These are phyloP conservation scores for Meriones unguiculatus DNA, from an alignment of 2,113 vertebrate species.

Conservation along the genomic window DNA sequence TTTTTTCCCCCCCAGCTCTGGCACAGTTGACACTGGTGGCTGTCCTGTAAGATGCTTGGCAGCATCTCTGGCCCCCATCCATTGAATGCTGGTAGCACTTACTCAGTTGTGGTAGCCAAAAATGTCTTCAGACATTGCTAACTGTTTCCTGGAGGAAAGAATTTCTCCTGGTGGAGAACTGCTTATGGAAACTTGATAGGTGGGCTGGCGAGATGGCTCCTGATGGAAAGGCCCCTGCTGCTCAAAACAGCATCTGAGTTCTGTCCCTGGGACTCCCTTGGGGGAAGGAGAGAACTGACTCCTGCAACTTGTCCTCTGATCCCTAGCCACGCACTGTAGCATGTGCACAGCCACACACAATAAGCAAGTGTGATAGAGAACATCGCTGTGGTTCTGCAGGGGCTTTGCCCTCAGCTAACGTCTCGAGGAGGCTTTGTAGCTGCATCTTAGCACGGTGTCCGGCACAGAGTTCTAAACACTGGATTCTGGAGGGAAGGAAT, in stretches of 20 bases:
- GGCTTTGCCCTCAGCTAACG: background rate
- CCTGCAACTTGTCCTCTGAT: background rate
- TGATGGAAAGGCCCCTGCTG: no score
- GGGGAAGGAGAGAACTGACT: background rate
- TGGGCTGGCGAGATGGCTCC: background rate
- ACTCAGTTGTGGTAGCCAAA: slow-evolving; percentile 43
- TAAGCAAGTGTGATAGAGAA: background rate
- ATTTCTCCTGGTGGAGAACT: slow-evolving; percentile 27
- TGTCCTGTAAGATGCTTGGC: slow-evolving; percentile 41
- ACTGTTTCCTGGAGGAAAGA: slow-evolving; percentile 1
- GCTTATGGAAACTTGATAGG: slow-evolving; percentile 1
- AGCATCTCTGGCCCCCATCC: slow-evolving; percentile 21
- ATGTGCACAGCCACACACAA: background rate
- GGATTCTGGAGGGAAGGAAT: background rate
- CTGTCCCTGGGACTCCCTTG: background rate
- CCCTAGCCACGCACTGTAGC: no score
- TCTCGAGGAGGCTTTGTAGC: background rate
- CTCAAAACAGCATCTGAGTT: no score
- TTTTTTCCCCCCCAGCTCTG: background rate
- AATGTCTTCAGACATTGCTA: slow-evolving; percentile 32
- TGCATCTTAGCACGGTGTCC: background rate
- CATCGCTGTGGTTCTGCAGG: background rate
- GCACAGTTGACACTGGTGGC: slow-evolving; percentile 28
- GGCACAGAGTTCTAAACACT: background rate
- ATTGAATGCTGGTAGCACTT: slow-evolving; percentile 24